These are phyloP conservation scores for Porites lutea DNA, from an alignment of 64 coral and sea anemone species.

Conservation along the genomic window DNA sequence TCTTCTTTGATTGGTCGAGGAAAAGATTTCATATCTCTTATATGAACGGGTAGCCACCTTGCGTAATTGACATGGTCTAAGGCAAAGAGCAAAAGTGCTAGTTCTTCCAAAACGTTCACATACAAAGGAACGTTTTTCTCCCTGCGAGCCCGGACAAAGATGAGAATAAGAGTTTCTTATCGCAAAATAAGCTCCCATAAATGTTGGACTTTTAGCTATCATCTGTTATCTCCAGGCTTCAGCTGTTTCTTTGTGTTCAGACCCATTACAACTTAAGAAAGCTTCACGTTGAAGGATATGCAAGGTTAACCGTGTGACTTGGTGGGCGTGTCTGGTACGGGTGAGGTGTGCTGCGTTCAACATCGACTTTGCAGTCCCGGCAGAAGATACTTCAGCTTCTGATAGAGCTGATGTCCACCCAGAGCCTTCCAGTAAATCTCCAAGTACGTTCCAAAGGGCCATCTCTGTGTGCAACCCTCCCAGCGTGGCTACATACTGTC, in stretches of 20 bases:
- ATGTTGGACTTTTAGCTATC: conserved; percentile 26
- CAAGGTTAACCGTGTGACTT: conserved; percentile 59
- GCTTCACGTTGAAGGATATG: conserved; percentile 44
- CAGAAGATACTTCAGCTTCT: conserved; percentile 29
- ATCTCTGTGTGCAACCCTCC: conserved; percentile 48
- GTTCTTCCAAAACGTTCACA: conserved; percentile 31
- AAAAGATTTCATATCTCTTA: conserved; percentile 34
- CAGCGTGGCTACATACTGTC: conserved; percentile 33
- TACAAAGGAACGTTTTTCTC: conserved; percentile 10
- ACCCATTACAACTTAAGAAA: not conserved
- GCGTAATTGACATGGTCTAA: conserved; percentile 64
- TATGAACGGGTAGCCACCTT: conserved; percentile 40
- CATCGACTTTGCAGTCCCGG: not conserved
- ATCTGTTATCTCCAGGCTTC: conserved; percentile 1
- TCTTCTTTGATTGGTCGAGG: not conserved
- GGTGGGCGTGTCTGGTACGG: conserved; percentile 44
- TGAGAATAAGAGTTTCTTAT: conserved; percentile 40
- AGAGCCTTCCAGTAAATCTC: conserved; percentile 8
- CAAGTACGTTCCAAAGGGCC: conserved; percentile 43
- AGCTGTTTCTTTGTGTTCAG: not conserved
- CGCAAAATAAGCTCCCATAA: conserved; percentile 18
- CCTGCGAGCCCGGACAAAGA: conserved; percentile 28
- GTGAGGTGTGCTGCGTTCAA: conserved; percentile 37
- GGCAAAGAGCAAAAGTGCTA: conserved; percentile 51
- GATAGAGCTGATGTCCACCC: conserved; percentile 26